Percentiles rank a stretch among this genome's conserved stretches.
phyloP scores from a whole-genome alignment of 2,113 vertebrate genomes.

The Felis chaus region DNA sequence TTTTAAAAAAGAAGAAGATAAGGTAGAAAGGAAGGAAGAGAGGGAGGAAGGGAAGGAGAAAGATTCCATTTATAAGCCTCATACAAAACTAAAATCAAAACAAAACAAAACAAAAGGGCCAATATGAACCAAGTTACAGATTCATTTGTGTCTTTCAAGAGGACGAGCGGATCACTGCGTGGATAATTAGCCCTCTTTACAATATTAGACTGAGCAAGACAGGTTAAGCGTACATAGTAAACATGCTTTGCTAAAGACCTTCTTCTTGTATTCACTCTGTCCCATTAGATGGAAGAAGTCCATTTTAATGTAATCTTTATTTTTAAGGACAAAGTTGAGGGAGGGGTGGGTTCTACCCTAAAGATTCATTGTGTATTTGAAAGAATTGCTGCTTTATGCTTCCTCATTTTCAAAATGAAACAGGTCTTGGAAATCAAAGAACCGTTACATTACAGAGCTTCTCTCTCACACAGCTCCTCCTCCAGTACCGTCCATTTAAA shows the following conservation, averaged over 20 bases:
- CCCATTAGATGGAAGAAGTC: not conserved
- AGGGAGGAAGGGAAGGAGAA: not conserved
- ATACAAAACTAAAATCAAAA: not conserved
- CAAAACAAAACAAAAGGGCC: not conserved
- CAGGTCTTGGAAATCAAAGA: not conserved
- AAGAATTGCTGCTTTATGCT: not conserved
- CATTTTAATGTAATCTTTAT: not conserved
- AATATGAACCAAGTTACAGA: not conserved
- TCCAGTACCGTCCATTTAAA: not conserved
- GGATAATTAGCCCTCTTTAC: not conserved
- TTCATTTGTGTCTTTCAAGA: not conserved
- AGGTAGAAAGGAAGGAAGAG: not conserved
- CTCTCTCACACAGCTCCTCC: not conserved
- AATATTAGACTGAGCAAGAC: not conserved
- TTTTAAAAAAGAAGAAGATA: not conserved
- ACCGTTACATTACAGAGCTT: not conserved
- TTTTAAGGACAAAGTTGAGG: not conserved
- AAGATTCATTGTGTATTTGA: not conserved
- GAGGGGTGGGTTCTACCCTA: not conserved
- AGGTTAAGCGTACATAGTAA: not conserved
- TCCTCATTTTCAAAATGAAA: conserved; percentile 10
- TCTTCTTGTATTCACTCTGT: not conserved
- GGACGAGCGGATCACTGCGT: no score
- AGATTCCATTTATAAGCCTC: not conserved
- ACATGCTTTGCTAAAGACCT: not conserved